These are phyloP conservation scores for Thereuonema tuberculata DNA, from an alignment of 1,140 invertebrate genomes.

Conservation along the genomic window DNA sequence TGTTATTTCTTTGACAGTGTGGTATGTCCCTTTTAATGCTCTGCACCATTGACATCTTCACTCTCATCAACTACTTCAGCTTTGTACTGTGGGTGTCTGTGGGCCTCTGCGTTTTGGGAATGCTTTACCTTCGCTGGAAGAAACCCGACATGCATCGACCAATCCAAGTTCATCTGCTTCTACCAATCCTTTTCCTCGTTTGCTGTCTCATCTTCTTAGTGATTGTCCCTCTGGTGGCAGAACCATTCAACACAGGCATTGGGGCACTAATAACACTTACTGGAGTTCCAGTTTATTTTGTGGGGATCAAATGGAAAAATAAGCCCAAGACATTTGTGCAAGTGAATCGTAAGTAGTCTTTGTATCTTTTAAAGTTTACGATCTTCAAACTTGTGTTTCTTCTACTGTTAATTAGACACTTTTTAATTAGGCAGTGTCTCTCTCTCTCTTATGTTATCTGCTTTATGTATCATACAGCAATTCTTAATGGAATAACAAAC, in stretches of 20 bases:
- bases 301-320: constrained; percentile 31
- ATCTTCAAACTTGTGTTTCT: too few relatives aligned
- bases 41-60: constrained; percentile 50
- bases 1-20: constrained; percentile 45
- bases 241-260: constrained; percentile 30
- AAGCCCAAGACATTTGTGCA: not conserved
- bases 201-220: constrained; percentile 38
- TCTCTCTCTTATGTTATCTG: too few relatives aligned
- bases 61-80: constrained; percentile 63
- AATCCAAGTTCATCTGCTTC: constrained; percentile 52
- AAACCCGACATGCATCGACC: constrained; percentile 60
- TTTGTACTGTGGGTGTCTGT: constrained; percentile 65
- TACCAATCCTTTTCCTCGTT: constrained; percentile 40
- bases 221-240: constrained; percentile 35
- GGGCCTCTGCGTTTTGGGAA: constrained; percentile 54
- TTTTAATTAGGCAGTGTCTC: too few relatives aligned
- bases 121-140: constrained; percentile 57
- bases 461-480: too few relatives aligned
- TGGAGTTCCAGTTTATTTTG: constrained; percentile 40
- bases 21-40: constrained; percentile 54
- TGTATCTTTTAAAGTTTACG: too few relatives aligned
- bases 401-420: too few relatives aligned
- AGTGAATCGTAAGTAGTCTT: not conserved
- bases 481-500: too few relatives aligned
- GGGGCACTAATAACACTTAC: constrained; percentile 30